Evolutionary conservation across 2,888 invertebrate genomes (phyloP), one percentile per base, ranked within the genome.

Genomic region (Spisula subtruncata): DNA sequence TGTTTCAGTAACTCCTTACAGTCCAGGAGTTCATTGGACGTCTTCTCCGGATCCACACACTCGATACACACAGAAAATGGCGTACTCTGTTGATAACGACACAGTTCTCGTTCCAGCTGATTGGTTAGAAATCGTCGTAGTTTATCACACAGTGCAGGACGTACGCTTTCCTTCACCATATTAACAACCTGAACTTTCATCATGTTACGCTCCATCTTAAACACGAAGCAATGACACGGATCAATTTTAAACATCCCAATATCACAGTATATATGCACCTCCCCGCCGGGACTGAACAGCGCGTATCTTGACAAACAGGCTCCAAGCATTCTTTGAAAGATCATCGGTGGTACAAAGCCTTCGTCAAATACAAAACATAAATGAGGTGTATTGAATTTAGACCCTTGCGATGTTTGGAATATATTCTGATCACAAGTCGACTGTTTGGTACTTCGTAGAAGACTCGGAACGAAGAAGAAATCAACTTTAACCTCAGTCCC

Each of bases 391-490:
- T 86, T 83, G n/a, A 41, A 25, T 32, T 79, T 83, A 12, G 80
- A 54, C n/a, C 66, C 56, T 5, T 79, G 81, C 16, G 80, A 41
- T 10, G 80, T 87, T 18, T 75, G 75, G 35, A 75, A 75, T 25
- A 75, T 35, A 16, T 75, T 75, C 56, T 41, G 32, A 12, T 80
- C n/a, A n/a, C 83, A 60, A 10, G 46, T 46, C 5, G 81, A 54
- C 12, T 83, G 81, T 12, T 90, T 87, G 83, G 88, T 88, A n/a
- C 75, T 82, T 81, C 87, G 81, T 41, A 92, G 81, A 32, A 92
- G 81, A 83, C 92, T 91, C n/a, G 92, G 92, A 51, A 92, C 92
- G 85, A 92, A 91, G 83, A 89, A 92, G 60, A 85, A 91, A 56
- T 90, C 89, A n/a, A 86, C 86, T 6, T 85, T 83, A 1, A 88